Evolutionary conservation across 2,797 vertebrate genomes (phyloP).

Genomic region (Brotula barbata): DNA sequence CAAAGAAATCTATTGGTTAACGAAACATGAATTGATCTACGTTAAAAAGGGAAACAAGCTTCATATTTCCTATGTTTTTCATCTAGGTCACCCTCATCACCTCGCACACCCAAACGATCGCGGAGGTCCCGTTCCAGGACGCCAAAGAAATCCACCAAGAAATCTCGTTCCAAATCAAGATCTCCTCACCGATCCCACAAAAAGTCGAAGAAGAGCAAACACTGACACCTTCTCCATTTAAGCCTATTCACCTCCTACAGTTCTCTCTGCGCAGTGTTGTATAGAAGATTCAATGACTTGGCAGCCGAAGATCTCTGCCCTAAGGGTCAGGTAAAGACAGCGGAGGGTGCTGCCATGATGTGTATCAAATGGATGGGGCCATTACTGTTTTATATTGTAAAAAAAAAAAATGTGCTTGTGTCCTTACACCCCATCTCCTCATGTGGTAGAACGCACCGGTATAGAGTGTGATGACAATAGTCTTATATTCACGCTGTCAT

Average conservation of each 20-base stretch:
- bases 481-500: conserved; percentile 90
- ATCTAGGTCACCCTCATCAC: conserved; percentile 90
- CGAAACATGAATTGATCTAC: no score
- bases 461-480: conserved; percentile 87
- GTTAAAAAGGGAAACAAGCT: no score
- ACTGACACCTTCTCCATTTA: conserved; percentile 82
- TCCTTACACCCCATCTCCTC: conserved; percentile 70
- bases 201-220: conserved; percentile 99
- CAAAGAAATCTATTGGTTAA: no score
- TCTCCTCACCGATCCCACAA: conserved; percentile 99
- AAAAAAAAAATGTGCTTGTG: conserved; percentile 82
- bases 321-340: conserved; percentile 72
- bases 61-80: not conserved
- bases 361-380: conserved; percentile 77
- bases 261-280: conserved; percentile 77
- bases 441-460: conserved; percentile 85
- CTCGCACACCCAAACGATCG: conserved; percentile 94
- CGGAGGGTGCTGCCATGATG: conserved; percentile 81
- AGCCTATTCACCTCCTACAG: conserved; percentile 39
- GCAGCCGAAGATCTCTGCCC: conserved; percentile 84
- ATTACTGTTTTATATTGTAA: conserved; percentile 98
- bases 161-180: conserved; percentile 95
- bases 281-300: conserved; percentile 78
- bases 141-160: conserved; percentile 95
- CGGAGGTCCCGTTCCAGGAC: conserved; percentile 92